Evolutionary conservation across 1,140 invertebrate genomes (phyloP), one percentile per base, ranked within the genome.

Genomic region (Lasioglossum albipes): DNA sequence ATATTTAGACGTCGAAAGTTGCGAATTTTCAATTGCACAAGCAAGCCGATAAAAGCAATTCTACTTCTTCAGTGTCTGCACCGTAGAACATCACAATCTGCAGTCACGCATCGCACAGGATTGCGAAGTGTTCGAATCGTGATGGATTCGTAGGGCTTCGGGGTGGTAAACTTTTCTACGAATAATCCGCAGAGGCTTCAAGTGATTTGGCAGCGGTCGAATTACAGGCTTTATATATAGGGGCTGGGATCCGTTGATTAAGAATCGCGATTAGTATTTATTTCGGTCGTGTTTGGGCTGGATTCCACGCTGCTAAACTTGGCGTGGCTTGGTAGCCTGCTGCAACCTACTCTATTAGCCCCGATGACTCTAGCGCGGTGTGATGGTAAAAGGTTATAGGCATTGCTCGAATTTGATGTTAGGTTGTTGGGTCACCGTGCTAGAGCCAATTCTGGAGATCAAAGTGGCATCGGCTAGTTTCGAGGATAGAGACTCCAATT

Each of bases 341-440:
- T 88, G 85, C 90, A 93, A 92, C 90, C 87, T 91, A 90, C 91
- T 92, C 92, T 88, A 92, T 92, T 93, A 92, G 90, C 92, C 91
- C 88, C 91, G 81, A 92, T 93, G 90, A 87, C 83, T 72, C 78
- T 69, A 79, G 64, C 68, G 22, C 69, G 69, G 69, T 20, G 66
- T 62, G 69, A 71, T 71, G 83, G 69, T 69, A 72, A 91, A 89
- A 89, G 89, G 84, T 91, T 90, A 88, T 80, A 81, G 83, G 66
- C 85, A 87, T 84, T 82, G 61, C 62, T 54, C 71, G 71, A 73
- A 82, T 82, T 85, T 84, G 22, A 73, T 65, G 52, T 77, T 57
- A 62, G 66, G 22, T 68, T 68, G 54, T 52, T 70, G 49, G 65
- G 65, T 75, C 64, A 41, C 42, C 52, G 71, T n/a, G 54, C 65